Base-by-base conservation (phyloP, 2,113 vertebrate species). In the Chloroceryle aenea region DNA sequence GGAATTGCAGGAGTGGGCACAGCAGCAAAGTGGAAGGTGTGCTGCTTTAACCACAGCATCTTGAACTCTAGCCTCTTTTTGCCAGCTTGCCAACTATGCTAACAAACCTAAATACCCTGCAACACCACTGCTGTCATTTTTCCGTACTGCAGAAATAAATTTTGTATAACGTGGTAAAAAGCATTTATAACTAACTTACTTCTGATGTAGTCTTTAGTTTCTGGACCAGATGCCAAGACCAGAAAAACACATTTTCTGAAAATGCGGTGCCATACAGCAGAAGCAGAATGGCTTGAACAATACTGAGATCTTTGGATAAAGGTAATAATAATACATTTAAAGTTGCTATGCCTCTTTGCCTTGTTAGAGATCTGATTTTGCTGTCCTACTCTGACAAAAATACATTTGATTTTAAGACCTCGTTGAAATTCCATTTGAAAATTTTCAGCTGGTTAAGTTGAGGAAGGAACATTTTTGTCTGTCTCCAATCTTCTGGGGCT, bases 361-460 rank as follows among this genome's bases (percentile, higher is more conserved):
- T 81, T 83, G 23, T 64, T 92, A 68, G 58, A 53, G 40, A 56
- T 72, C 52, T 66, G 69, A 78, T 64, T 96, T 92, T 96, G 43
- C 68, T 84, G 76, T 90, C 36, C 73, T 72, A 29, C 18, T 89
- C 52, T 63, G 91, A 59, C 29, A 90, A 92, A 96, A 90, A 79
- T 50, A 58, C 26, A 62, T 92, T 90, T 89, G 64, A 87, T 97
- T 94, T 96, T 95, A 89, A 92, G 63, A 30, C 78, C 58, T 66
- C 4, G 2, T 81, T 91, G 86, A 92, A 90, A 94, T 94, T 91
- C 36, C 48, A 80, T 95, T 94, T 96, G 85, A 95, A 95, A 96
- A 90, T 73, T 84, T 97, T 92, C 76, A 85, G 55, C 76, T 95
- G 86, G 77, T 56, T 66, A 62, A 69, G 30, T 94, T 95, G 95